These are phyloP conservation scores for Thyatira batis DNA, from an alignment of 2,888 invertebrate genomes.

Conservation along the genomic window DNA sequence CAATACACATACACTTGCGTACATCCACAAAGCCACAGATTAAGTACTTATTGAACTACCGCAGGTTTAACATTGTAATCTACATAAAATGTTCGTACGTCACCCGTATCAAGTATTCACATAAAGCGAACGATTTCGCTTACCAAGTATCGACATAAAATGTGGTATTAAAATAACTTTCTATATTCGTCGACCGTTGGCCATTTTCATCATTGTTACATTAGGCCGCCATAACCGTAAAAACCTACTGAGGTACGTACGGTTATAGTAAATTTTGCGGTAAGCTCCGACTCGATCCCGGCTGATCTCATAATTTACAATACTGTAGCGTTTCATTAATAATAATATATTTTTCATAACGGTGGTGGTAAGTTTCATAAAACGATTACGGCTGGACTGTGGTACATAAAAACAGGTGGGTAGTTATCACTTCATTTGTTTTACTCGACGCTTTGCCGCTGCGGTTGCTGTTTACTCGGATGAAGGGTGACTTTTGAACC, in stretches of 20 bases:
- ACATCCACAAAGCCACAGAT: too few relatives aligned
- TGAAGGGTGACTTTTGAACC: background rate
- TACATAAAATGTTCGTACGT: slow-evolving; percentile 8
- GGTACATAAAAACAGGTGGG: background rate
- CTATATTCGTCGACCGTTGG: slow-evolving; percentile 24
- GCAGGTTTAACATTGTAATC: background rate
- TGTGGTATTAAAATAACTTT: slow-evolving; percentile 26
- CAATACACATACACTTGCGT: too few relatives aligned
- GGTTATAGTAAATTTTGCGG: slow-evolving; percentile 42
- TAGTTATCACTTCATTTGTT: background rate
- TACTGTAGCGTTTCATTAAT: slow-evolving; percentile 37
- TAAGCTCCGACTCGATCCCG: slow-evolving; percentile 24
- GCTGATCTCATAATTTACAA: slow-evolving; percentile 46
- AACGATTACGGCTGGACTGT: background rate
- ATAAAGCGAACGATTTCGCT: slow-evolving; percentile 5
- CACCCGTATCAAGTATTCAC: slow-evolving; percentile 9
- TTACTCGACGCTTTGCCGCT: background rate
- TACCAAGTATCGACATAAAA: slow-evolving; percentile 24
- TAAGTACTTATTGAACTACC: too few relatives aligned
- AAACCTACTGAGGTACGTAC: slow-evolving; percentile 32
- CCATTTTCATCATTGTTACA: slow-evolving; percentile 33
- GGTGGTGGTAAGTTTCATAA: slow-evolving; percentile 6
- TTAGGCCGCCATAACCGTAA: slow-evolving; percentile 41
- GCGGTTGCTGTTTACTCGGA: too few relatives aligned
- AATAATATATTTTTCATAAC: slow-evolving; percentile 21